These are phyloP conservation scores for Anoplopoma fimbria DNA, from an alignment of 2,113 vertebrate species.

Conservation along the genomic window DNA sequence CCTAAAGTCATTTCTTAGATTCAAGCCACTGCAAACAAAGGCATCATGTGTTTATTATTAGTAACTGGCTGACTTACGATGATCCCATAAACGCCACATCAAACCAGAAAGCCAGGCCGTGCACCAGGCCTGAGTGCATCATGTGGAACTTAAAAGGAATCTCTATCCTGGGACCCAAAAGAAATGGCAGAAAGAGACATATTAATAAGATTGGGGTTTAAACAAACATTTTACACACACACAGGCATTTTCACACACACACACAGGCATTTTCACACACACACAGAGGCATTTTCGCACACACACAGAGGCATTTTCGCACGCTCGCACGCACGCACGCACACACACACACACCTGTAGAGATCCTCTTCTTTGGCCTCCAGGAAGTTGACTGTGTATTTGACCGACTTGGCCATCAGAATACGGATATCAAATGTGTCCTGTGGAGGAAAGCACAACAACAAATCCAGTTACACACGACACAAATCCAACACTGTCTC, in stretches of 20 bases:
- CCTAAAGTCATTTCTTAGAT: not conserved
- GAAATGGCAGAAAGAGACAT: not conserved
- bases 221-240: not conserved
- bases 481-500: not conserved
- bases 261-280: not conserved
- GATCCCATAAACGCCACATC: conserved; percentile 95
- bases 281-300: not conserved
- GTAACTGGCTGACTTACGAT: conserved; percentile 83
- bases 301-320: not conserved
- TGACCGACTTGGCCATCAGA: conserved; percentile 96
- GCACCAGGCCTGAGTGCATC: conserved; percentile 94
- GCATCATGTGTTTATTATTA: not conserved
- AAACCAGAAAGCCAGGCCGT: conserved; percentile 96
- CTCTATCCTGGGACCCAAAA: conserved; percentile 88
- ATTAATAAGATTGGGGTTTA: not conserved
- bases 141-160: conserved; percentile 98
- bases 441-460: conserved; percentile 70
- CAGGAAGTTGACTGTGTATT: conserved; percentile 96
- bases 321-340: conserved; percentile 74
- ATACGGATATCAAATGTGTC: conserved; percentile 97
- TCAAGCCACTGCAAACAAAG: not conserved
- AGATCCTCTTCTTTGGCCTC: conserved; percentile 96
- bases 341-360: conserved; percentile 86
- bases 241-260: not conserved
- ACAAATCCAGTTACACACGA: not conserved